These are phyloP conservation scores for Colinus virginianus DNA, from an alignment of 2,113 vertebrate species.

Conservation along the genomic window DNA sequence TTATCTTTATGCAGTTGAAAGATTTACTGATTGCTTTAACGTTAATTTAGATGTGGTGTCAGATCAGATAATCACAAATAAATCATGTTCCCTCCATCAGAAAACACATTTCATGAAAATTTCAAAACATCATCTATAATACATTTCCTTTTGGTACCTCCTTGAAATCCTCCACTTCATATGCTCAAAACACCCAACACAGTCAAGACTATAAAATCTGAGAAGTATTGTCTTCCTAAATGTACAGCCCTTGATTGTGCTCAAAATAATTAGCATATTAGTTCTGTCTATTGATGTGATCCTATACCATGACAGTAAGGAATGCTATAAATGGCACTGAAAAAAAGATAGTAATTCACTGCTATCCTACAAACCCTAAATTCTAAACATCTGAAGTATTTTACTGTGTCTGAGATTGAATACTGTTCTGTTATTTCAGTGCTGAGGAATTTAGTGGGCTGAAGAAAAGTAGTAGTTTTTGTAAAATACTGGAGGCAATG, in stretches of 20 bases:
- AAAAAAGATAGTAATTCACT: background rate
- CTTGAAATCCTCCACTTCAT: background rate
- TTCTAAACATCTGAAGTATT: background rate
- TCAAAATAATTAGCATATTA: background rate
- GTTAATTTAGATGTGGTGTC: background rate
- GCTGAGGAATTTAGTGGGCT: background rate
- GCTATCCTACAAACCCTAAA: background rate
- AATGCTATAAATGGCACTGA: background rate
- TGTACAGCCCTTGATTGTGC: background rate
- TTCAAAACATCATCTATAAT: slow-evolving; percentile 43
- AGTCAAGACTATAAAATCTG: background rate
- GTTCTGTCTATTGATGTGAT: background rate
- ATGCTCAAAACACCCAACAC: background rate
- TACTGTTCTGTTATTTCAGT: background rate
- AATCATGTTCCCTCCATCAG: background rate
- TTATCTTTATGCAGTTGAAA: background rate
- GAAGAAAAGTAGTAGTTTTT: background rate
- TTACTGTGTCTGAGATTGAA: background rate
- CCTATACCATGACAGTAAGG: background rate
- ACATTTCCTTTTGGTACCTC: slow-evolving; percentile 15
- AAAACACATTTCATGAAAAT: slow-evolving; percentile 43
- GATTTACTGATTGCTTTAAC: slow-evolving; percentile 5
- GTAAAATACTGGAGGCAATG: background rate
- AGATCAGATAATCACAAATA: background rate
- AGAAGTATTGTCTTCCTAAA: background rate